These are phyloP conservation scores for Polypterus bichir DNA, from an alignment of 2,113 vertebrate genomes.

Conservation along the genomic window DNA sequence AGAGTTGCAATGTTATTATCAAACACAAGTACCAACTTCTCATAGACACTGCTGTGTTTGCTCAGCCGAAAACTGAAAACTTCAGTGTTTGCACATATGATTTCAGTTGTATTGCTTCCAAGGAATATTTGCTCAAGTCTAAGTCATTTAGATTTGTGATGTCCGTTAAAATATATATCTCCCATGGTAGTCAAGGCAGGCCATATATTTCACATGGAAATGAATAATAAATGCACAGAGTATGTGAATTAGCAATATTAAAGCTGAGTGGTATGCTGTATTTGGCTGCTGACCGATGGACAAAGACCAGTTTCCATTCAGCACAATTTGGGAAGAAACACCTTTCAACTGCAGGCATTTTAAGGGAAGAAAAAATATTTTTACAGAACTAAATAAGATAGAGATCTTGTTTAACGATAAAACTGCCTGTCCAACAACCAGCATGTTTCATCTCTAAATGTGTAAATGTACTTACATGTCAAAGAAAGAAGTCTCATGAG, in stretches of 20 bases:
- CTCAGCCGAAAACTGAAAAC: slow-evolving; percentile 38
- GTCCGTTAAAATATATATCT: slow-evolving; percentile 43
- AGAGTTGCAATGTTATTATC: slow-evolving; percentile 21
- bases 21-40: slow-evolving; percentile 42
- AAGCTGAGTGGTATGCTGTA: slow-evolving; percentile 31
- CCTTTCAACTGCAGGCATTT: slow-evolving; percentile 17
- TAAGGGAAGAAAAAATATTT: slow-evolving; percentile 21
- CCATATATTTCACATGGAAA: slow-evolving; percentile 39
- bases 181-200: slow-evolving; percentile 40
- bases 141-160: slow-evolving; percentile 31
- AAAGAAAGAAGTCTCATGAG: too few species aligned
- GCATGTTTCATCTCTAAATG: slow-evolving; percentile 9
- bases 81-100: slow-evolving; percentile 25
- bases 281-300: slow-evolving; percentile 34
- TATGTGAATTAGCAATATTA: slow-evolving; percentile 44
- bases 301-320: slow-evolving; percentile 14
- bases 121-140: slow-evolving; percentile 40
- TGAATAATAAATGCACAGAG: slow-evolving; percentile 36
- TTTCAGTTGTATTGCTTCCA: slow-evolving; percentile 31
- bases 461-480: too few species aligned
- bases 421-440: neutral
- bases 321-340: slow-evolving; percentile 16
- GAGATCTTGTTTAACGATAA: too few species aligned
- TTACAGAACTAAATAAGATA: slow-evolving; percentile 14
- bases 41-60: slow-evolving; percentile 29